Conservation (phyloP, 2,888 invertebrate species). For the Pogonocherus hispidulus region DNA sequence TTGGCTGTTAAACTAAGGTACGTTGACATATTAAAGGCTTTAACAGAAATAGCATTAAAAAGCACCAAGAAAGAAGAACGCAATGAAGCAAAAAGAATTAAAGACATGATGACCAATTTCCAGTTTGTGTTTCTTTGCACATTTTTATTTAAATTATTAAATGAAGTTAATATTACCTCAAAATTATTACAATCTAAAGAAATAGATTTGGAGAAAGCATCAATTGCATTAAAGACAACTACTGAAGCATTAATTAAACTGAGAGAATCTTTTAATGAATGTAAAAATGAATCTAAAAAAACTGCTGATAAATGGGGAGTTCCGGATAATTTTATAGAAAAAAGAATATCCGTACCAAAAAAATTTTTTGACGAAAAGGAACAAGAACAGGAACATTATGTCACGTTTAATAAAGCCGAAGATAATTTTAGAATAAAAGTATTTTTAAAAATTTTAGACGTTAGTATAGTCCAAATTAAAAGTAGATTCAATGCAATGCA, state of each 20-base stretch:
- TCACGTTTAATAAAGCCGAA: too few species aligned
- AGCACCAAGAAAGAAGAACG: slow-evolving; percentile 24
- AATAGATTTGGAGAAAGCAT: slow-evolving; percentile 22
- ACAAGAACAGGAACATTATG: too few species aligned
- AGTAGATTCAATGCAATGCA: too few species aligned
- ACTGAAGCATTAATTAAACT: slow-evolving; percentile 27
- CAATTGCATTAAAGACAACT: slow-evolving; percentile 9
- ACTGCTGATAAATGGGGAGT: slow-evolving; percentile 17
- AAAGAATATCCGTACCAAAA: too few species aligned
- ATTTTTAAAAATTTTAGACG: too few species aligned
- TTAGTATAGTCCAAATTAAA: too few species aligned
- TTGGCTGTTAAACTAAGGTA: slow-evolving; percentile 48
- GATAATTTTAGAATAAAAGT: too few species aligned
- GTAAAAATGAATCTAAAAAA: slow-evolving; percentile 23
- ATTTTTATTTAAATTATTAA: slow-evolving; percentile 29
- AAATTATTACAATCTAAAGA: slow-evolving; percentile 28
- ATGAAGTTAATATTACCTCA: slow-evolving; percentile 30
- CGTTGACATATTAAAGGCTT: slow-evolving; percentile 27
- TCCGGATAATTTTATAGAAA: too few species aligned
- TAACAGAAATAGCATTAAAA: slow-evolving; percentile 26
- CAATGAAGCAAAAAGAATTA: slow-evolving; percentile 19
- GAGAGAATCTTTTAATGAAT: slow-evolving; percentile 31
- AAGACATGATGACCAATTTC: slow-evolving; percentile 22
- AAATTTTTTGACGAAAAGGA: too few species aligned
- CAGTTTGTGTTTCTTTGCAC: slow-evolving; percentile 33